These are phyloP conservation scores for Pseudanteris insignis DNA, from an alignment of 2,888 invertebrate species.

Conservation along the genomic window DNA sequence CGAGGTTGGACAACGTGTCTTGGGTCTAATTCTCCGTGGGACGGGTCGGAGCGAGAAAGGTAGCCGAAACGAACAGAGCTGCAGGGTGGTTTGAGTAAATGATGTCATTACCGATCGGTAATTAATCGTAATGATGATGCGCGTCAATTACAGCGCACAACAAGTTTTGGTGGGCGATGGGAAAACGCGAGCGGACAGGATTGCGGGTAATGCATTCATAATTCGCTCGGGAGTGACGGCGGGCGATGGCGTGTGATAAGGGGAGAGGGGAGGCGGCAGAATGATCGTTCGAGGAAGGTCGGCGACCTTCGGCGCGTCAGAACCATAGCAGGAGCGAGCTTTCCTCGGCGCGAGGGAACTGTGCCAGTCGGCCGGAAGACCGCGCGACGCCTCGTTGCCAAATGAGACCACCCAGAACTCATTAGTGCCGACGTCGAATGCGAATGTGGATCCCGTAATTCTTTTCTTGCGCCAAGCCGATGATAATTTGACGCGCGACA, in stretches of 20 bases:
- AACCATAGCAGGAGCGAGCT: slow-evolving; percentile 39
- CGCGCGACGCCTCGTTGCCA: slow-evolving; percentile 43
- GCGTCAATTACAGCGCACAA: no score
- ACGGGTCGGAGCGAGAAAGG: no score
- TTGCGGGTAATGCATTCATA: slow-evolving; percentile 25
- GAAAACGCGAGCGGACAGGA: slow-evolving; percentile 4
- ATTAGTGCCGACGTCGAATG: slow-evolving; percentile 27
- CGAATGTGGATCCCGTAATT: slow-evolving; percentile 20
- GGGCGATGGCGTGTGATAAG: no score
- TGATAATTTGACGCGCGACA: slow-evolving; percentile 26
- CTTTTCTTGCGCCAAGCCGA: slow-evolving; percentile 22
- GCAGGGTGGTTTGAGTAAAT: slow-evolving; percentile 26
- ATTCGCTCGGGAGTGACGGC: slow-evolving; percentile 21
- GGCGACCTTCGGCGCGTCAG: slow-evolving; percentile 30
- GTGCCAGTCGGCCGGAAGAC: slow-evolving; percentile 47
- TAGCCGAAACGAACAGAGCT: no score
- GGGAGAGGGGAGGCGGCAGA: no score
- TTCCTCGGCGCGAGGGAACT: slow-evolving; percentile 43
- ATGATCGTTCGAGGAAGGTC: slow-evolving; percentile 39
- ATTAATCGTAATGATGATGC: slow-evolving; percentile 24
- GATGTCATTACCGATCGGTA: slow-evolving; percentile 28
- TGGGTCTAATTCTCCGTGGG: no score
- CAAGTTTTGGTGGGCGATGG: no score
- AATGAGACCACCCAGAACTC: slow-evolving; percentile 46
- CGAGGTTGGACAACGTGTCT: no score